phyloP scores from a whole-genome alignment of 2,888 invertebrate genomes.

The Cylloceria caligata region DNA sequence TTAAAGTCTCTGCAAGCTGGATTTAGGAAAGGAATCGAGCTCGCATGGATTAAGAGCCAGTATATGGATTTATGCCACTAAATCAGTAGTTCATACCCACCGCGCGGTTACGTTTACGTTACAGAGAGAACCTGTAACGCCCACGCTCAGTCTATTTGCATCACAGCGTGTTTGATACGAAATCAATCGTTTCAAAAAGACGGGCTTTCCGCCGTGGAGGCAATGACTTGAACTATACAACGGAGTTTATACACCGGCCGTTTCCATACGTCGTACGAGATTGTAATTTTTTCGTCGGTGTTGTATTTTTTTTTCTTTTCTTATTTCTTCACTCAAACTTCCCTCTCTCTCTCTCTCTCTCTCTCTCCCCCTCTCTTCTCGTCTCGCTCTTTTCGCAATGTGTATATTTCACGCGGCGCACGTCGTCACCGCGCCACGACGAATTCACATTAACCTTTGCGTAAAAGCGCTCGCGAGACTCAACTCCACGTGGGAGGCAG shows the following conservation, averaged over 20 bases:
- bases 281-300: constrained; percentile 15
- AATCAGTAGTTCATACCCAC: constrained; percentile 28
- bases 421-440: constrained; percentile 44
- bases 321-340: constrained; percentile 33
- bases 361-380: constrained; percentile 16
- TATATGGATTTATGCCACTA: constrained; percentile 19
- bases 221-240: constrained; percentile 6
- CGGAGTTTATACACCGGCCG: background rate
- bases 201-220: constrained; percentile 19
- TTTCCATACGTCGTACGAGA: constrained; percentile 8
- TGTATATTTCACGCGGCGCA: constrained; percentile 37
- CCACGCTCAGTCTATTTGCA: constrained; percentile 73
- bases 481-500: constrained; percentile 60
- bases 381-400: constrained; percentile 42
- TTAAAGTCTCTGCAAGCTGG: no score
- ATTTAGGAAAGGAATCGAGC: background rate
- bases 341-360: constrained; percentile 15
- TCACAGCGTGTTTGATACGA: constrained; percentile 65
- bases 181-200: constrained; percentile 62
- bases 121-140: constrained; percentile 65
- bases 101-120: constrained; percentile 39
- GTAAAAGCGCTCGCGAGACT: constrained; percentile 53
- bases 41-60: background rate
- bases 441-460: constrained; percentile 62
- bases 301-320: constrained; percentile 20